Conservation (phyloP, 2,888 invertebrate species). For the Ferdinandea cuprea region DNA sequence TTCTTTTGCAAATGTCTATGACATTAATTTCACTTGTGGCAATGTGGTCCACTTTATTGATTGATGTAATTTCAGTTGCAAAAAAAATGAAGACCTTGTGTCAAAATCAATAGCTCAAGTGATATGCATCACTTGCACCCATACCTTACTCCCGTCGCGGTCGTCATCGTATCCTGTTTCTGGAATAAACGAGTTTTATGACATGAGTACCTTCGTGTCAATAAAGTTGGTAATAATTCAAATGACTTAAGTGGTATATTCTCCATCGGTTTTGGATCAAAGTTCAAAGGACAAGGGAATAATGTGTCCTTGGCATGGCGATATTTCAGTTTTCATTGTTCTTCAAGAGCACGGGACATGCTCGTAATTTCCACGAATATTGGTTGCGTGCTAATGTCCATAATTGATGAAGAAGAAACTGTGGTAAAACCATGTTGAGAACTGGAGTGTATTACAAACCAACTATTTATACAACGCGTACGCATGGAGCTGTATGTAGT, state of each 20-base stretch:
- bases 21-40: neutral
- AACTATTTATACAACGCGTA: neutral
- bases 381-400: conserved; percentile 33
- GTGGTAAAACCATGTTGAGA: neutral
- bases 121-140: neutral
- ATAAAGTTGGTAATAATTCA: conserved; percentile 6
- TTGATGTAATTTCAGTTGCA: conserved; percentile 2
- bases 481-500: too few relatives aligned
- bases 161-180: neutral
- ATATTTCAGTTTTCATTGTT: conserved; percentile 19
- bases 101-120: neutral
- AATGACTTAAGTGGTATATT: conserved; percentile 9
- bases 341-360: neutral
- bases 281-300: conserved; percentile 16
- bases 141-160: neutral
- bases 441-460: neutral
- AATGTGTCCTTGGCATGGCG: conserved; percentile 6
- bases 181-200: neutral
- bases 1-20: too few relatives aligned
- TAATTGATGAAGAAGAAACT: neutral
- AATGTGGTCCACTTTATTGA: neutral
- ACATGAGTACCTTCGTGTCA: neutral
- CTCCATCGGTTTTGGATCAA: neutral
- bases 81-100: neutral
- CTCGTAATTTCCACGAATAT: neutral